These are phyloP conservation scores for Odontothrips loti DNA, from an alignment of 2,888 invertebrate species.

Conservation along the genomic window DNA sequence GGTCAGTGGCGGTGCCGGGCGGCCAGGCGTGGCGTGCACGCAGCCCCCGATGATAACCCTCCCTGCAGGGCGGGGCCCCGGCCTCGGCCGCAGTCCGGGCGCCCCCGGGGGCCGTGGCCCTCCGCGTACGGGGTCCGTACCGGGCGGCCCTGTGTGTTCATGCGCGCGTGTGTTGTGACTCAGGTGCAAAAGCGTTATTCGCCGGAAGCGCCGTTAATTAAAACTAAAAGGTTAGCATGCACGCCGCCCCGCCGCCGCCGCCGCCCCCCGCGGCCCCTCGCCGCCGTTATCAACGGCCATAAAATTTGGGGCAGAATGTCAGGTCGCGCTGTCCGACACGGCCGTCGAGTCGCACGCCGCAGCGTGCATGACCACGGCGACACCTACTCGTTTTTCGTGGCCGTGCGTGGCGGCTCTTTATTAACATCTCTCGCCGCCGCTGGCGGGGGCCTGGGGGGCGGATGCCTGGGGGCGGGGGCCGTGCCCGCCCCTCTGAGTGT, in stretches of 20 bases:
- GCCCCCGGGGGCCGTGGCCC: not conserved
- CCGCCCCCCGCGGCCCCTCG: too few species aligned
- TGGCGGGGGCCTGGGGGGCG: too few species aligned
- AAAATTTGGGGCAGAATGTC: conserved; percentile 24
- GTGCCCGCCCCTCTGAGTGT: too few species aligned
- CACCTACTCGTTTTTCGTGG: not conserved
- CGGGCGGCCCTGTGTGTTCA: not conserved
- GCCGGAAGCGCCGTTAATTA: conserved; percentile 19
- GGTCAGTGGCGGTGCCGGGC: not conserved
- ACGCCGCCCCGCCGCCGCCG: not conserved
- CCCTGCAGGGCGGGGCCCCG: not conserved
- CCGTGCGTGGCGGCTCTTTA: not conserved
- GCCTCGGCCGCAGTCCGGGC: not conserved
- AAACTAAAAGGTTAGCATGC: conserved; percentile 26
- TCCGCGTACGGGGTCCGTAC: not conserved
- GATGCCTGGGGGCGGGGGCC: too few species aligned
- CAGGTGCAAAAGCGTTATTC: conserved; percentile 3
- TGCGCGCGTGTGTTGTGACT: not conserved
- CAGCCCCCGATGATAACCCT: not conserved
- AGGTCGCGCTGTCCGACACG: not conserved
- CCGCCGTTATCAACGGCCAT: conserved; percentile 5
- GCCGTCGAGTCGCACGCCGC: not conserved
- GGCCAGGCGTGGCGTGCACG: not conserved
- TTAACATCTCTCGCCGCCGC: not conserved
- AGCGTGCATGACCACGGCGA: not conserved